Evolutionary conservation across 2,888 invertebrate species (phyloP).

Genomic region (Tribolium freemani): DNA sequence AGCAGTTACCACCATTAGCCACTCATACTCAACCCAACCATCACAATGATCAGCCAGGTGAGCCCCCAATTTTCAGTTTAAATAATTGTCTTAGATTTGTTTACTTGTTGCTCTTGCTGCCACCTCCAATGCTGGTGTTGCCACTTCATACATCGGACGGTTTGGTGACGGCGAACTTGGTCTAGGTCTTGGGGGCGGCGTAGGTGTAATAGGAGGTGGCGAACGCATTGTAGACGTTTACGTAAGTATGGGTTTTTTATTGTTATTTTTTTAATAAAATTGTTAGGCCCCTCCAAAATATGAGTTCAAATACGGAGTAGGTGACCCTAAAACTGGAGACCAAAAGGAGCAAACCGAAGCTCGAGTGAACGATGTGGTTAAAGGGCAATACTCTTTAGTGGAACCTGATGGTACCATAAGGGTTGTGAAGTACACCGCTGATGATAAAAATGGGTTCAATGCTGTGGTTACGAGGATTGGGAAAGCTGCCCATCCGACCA

Average conservation of each 20-base stretch:
- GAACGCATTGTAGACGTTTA: constrained; percentile 37
- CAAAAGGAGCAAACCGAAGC: constrained; percentile 51
- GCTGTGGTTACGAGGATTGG: constrained; percentile 78
- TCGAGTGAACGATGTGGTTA: constrained; percentile 49
- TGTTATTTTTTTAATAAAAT: neutral
- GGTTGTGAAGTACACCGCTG: constrained; percentile 60
- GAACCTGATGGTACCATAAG: constrained; percentile 54
- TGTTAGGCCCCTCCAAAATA: constrained; percentile 52
- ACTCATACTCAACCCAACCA: constrained; percentile 15
- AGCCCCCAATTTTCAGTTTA: neutral
- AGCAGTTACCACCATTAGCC: constrained; percentile 3
- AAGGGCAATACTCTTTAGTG: constrained; percentile 46
- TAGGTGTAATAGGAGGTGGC: neutral
- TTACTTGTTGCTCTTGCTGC: constrained; percentile 7
- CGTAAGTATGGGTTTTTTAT: constrained; percentile 20
- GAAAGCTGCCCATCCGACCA: constrained; percentile 68
- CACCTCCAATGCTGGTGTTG: constrained; percentile 12
- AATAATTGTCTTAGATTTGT: neutral
- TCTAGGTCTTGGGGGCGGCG: constrained; percentile 8
- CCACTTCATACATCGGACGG: constrained; percentile 30
- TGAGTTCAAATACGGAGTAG: constrained; percentile 53
- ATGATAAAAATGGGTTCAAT: constrained; percentile 59
- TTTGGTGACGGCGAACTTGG: constrained; percentile 8
- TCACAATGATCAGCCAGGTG: constrained; percentile 25
- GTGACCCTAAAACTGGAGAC: constrained; percentile 53